Evolutionary conservation across 2,888 invertebrate species (phyloP).

Genomic region (Lithophane socia): DNA sequence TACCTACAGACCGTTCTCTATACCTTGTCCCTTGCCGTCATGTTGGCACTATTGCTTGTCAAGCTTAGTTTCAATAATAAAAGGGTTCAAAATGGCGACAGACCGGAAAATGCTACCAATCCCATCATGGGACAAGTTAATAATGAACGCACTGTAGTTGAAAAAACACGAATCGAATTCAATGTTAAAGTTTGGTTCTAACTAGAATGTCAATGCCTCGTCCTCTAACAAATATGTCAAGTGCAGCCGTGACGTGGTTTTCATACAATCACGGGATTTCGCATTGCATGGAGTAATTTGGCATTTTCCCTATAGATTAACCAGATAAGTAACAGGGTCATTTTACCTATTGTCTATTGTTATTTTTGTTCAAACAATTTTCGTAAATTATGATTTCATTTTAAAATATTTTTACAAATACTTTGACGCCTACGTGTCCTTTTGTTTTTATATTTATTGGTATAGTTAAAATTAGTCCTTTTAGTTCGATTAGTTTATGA

Average conservation of each 20-base stretch:
- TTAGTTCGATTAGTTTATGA: no score
- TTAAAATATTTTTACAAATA: no score
- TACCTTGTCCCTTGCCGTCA: no score
- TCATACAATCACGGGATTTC: slow-evolving; percentile 46
- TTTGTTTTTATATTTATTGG: no score
- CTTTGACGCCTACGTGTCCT: no score
- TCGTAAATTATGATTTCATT: neutral
- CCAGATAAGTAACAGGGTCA: slow-evolving; percentile 18
- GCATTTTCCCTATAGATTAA: slow-evolving; percentile 54
- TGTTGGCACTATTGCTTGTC: no score
- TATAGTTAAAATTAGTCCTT: no score
- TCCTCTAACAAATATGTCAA: slow-evolving; percentile 65
- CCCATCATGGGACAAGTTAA: no score
- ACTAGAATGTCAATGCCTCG: slow-evolving; percentile 56
- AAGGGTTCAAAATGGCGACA: no score
- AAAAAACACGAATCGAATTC: slow-evolving; percentile 36
- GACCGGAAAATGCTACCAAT: no score
- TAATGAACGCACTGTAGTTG: neutral
- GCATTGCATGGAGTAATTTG: slow-evolving; percentile 41
- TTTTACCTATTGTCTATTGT: slow-evolving; percentile 1
- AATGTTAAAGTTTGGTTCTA: slow-evolving; percentile 37
- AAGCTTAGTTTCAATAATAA: no score
- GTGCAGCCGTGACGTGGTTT: slow-evolving; percentile 44
- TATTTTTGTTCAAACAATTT: slow-evolving; percentile 30
- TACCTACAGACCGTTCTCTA: neutral